Conservation (phyloP, 2,113 vertebrate species). For the Clarias batrachus region DNA sequence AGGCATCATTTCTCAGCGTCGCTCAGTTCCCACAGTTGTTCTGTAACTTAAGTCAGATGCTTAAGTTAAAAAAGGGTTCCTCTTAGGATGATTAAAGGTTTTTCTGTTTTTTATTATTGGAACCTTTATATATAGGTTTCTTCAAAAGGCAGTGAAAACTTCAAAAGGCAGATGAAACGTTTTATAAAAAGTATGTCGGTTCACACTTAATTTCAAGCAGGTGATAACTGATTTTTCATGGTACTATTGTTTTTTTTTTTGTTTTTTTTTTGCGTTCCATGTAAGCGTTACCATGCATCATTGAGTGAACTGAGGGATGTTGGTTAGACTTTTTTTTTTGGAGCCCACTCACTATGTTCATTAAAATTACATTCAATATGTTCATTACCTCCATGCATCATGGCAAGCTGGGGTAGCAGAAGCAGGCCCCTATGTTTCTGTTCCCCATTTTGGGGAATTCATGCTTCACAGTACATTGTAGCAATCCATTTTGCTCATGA, state of each 20-base stretch:
- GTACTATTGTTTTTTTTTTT: constrained; percentile 11
- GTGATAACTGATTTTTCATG: constrained; percentile 4
- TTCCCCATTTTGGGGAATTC: constrained; percentile 16
- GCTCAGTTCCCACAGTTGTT: constrained; percentile 52
- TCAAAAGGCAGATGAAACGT: not conserved
- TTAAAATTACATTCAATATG: constrained; percentile 12
- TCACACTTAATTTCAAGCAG: constrained; percentile 15
- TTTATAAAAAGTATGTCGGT: not conserved
- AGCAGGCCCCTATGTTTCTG: not conserved
- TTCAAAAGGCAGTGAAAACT: not conserved
- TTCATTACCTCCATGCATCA: constrained; percentile 49
- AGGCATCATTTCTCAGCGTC: constrained; percentile 56
- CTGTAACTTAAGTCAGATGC: not conserved
- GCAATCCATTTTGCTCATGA: constrained; percentile 14
- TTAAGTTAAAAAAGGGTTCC: not conserved
- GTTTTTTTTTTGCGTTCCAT: not conserved
- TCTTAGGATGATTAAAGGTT: not conserved
- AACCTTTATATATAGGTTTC: not conserved
- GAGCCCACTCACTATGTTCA: constrained; percentile 49
- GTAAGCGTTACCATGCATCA: constrained; percentile 5
- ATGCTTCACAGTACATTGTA: constrained; percentile 10
- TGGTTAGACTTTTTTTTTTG: constrained; percentile 46
- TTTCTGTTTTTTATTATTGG: not conserved
- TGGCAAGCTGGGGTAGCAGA: constrained; percentile 34
- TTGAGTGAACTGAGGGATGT: constrained; percentile 38